Evolutionary conservation across 2,888 invertebrate species (phyloP).

Genomic region (Callosobruchus maculatus): DNA sequence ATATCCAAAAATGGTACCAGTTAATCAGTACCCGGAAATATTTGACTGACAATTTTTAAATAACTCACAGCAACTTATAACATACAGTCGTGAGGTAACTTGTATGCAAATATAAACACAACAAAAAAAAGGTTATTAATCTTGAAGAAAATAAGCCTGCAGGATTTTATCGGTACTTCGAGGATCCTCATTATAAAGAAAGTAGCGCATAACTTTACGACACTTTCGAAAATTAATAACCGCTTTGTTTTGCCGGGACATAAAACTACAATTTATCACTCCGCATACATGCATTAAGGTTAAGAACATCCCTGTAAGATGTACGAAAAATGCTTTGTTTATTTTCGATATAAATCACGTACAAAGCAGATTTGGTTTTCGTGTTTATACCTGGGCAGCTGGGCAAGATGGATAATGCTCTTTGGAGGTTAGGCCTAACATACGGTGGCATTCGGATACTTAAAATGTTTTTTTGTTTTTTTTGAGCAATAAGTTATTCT

Average conservation of each 20-base stretch:
- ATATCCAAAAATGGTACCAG: too few relatives aligned
- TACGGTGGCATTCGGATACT: background rate
- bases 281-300: background rate
- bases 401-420: background rate
- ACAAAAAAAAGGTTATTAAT: too few relatives aligned
- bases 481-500: too few relatives aligned
- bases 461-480: too few relatives aligned
- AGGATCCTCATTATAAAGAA: background rate
- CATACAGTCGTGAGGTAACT: too few relatives aligned
- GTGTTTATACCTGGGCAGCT: background rate
- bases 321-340: background rate
- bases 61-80: too few relatives aligned
- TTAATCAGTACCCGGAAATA: too few relatives aligned
- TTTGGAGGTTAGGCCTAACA: background rate
- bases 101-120: too few relatives aligned
- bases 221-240: background rate
- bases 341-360: background rate
- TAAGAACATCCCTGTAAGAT: background rate
- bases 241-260: background rate
- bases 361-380: background rate
- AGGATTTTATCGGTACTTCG: background rate
- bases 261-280: background rate
- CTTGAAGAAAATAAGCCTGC: too few relatives aligned
- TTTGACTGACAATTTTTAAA: too few relatives aligned
- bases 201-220: background rate